Evolutionary conservation across 2,113 vertebrate species (phyloP).

Genomic region (Pipra filicauda): DNA sequence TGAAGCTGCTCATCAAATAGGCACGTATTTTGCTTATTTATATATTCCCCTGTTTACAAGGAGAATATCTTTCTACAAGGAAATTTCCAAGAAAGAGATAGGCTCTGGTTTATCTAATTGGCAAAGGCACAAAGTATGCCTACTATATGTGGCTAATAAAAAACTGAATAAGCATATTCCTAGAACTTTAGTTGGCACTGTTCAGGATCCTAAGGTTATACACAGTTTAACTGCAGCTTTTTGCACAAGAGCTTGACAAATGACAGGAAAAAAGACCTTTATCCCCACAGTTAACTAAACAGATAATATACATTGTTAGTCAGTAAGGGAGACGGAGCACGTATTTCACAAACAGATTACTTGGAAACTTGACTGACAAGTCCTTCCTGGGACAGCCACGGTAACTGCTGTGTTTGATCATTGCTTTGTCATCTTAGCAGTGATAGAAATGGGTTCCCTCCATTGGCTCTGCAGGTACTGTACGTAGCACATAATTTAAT

Average conservation of each 20-base stretch:
- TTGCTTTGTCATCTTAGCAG: conserved; percentile 27
- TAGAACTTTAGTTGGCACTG: neutral
- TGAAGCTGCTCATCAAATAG: neutral
- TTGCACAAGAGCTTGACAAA: neutral
- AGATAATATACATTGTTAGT: conserved; percentile 20
- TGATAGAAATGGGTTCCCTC: neutral
- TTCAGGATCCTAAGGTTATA: neutral
- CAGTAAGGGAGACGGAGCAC: neutral
- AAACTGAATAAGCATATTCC: neutral
- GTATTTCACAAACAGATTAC: conserved; percentile 10
- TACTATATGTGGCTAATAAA: neutral
- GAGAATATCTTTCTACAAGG: neutral
- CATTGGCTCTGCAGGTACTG: neutral
- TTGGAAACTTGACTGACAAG: neutral
- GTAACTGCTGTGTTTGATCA: neutral
- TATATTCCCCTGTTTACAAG: neutral
- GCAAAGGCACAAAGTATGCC: neutral
- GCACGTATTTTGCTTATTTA: neutral
- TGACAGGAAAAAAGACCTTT: conserved; percentile 27
- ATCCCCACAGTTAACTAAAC: conserved; percentile 10
- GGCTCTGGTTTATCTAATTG: neutral
- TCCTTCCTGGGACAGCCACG: neutral
- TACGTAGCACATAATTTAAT: neutral
- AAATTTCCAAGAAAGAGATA: neutral
- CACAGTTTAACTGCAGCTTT: conserved; percentile 14